Conservation (phyloP, 2,113 vertebrate genomes). For the Pampusana beccarii region DNA sequence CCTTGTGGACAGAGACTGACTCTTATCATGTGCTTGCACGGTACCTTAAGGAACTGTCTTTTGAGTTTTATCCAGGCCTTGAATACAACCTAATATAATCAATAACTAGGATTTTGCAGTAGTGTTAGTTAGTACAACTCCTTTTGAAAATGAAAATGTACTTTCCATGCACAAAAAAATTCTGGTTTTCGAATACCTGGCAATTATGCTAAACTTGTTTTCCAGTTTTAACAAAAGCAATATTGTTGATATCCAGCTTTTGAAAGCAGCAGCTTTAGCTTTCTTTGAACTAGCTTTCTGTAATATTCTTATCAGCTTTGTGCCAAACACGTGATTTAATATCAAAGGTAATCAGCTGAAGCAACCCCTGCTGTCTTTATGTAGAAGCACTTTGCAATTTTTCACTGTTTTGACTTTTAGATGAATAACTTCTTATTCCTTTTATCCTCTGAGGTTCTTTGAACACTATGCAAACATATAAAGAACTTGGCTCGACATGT, state of each 20-base stretch:
- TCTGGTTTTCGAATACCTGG: constrained; percentile 1
- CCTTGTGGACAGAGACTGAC: not conserved
- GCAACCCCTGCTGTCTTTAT: constrained; percentile 23
- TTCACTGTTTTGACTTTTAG: constrained; percentile 31
- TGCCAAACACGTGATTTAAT: constrained; percentile 39
- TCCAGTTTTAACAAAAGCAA: constrained; percentile 52
- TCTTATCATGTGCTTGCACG: not conserved
- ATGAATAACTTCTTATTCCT: constrained; percentile 39
- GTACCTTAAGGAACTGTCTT: not conserved
- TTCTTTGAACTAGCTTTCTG: constrained; percentile 49
- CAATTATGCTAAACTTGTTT: constrained; percentile 32
- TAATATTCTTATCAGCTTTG: constrained; percentile 30
- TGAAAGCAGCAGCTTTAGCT: constrained; percentile 22
- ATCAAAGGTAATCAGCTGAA: constrained; percentile 56
- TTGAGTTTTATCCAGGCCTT: not conserved
- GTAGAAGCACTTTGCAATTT: constrained; percentile 1
- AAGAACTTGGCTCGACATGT: not conserved
- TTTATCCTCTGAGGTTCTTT: constrained; percentile 34
- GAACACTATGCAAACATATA: constrained; percentile 20
- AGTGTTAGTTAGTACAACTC: not conserved
- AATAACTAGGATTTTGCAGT: not conserved
- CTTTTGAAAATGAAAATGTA: not conserved
- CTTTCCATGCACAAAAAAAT: not conserved
- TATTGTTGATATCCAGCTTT: constrained; percentile 18
- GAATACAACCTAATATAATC: not conserved